These are phyloP conservation scores for Nudaria mundana DNA, from an alignment of 2,888 invertebrate genomes.

Conservation along the genomic window DNA sequence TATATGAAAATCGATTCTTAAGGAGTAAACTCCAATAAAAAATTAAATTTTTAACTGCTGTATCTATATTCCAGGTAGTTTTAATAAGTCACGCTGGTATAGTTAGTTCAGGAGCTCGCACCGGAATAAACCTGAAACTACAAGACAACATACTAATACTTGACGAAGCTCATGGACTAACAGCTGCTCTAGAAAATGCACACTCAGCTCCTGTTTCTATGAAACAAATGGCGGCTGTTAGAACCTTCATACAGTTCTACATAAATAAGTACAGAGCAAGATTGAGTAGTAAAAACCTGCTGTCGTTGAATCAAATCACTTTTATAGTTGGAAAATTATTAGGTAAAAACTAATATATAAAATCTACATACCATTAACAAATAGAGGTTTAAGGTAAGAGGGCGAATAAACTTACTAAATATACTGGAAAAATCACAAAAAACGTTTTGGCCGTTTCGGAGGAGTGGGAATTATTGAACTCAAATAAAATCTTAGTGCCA, in stretches of 20 bases:
- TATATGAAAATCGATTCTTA: too few relatives aligned
- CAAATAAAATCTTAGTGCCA: too few relatives aligned
- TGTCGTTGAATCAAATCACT: conserved; percentile 90
- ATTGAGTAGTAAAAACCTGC: conserved; percentile 89
- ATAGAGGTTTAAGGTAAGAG: too few relatives aligned
- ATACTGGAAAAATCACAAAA: too few relatives aligned
- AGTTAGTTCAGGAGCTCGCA: conserved; percentile 65
- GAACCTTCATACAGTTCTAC: conserved; percentile 85
- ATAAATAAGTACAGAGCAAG: conserved; percentile 86
- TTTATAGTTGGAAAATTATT: conserved; percentile 87
- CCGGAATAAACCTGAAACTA: conserved; percentile 68
- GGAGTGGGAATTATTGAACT: too few relatives aligned
- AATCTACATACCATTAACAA: too few relatives aligned
- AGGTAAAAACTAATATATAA: conserved; percentile 62
- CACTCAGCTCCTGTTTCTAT: conserved; percentile 88
- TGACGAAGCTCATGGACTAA: conserved; percentile 98
- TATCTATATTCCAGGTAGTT: conserved; percentile 57
- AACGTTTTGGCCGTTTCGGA: too few relatives aligned
- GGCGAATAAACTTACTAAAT: too few relatives aligned
- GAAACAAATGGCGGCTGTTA: conserved; percentile 83
- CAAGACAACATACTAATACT: conserved; percentile 91
- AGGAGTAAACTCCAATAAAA: too few relatives aligned
- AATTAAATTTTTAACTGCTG: not conserved
- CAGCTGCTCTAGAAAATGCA: conserved; percentile 94
- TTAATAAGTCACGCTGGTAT: conserved; percentile 71